These are phyloP conservation scores for Hecatera dysodea DNA, from an alignment of 2,888 invertebrate species.

Conservation along the genomic window DNA sequence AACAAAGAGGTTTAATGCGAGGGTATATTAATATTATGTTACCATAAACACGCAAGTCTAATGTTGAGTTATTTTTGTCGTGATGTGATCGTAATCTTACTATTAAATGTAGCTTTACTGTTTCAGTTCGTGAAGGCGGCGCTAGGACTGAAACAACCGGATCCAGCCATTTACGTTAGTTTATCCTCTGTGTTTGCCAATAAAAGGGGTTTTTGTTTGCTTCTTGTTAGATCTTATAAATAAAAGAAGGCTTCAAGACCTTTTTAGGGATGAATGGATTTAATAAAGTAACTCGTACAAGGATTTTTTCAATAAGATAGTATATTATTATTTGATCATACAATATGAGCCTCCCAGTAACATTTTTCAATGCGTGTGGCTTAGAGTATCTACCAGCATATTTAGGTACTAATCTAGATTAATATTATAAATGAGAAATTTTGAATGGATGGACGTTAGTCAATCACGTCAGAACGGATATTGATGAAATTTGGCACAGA, in stretches of 20 bases:
- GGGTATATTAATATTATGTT: constrained; percentile 46
- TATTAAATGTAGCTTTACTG: constrained; percentile 34
- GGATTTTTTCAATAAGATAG: constrained; percentile 12
- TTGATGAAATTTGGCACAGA: too few species aligned
- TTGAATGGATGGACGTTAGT: too few species aligned
- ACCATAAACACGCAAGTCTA: constrained; percentile 61
- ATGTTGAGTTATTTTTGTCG: constrained; percentile 46
- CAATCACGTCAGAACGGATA: too few species aligned
- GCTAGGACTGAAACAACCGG: constrained; percentile 27
- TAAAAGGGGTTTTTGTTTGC: constrained; percentile 47
- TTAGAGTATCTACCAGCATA: constrained; percentile 11
- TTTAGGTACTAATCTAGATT: too few species aligned
- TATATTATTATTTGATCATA: constrained; percentile 10
- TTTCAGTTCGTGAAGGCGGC: constrained; percentile 24
- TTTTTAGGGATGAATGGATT: constrained; percentile 27
- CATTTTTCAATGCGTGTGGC: background rate
- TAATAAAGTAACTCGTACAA: constrained; percentile 9
- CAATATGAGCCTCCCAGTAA: background rate
- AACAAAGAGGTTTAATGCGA: constrained; percentile 55
- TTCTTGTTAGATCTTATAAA: constrained; percentile 41
- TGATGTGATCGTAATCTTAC: constrained; percentile 48
- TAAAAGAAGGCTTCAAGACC: constrained; percentile 28
- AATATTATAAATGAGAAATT: too few species aligned
- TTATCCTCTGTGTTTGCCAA: constrained; percentile 43
- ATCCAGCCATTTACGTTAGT: constrained; percentile 19